phyloP scores from a whole-genome alignment of 2,888 invertebrate species.

The Hypomecis punctinalis region DNA sequence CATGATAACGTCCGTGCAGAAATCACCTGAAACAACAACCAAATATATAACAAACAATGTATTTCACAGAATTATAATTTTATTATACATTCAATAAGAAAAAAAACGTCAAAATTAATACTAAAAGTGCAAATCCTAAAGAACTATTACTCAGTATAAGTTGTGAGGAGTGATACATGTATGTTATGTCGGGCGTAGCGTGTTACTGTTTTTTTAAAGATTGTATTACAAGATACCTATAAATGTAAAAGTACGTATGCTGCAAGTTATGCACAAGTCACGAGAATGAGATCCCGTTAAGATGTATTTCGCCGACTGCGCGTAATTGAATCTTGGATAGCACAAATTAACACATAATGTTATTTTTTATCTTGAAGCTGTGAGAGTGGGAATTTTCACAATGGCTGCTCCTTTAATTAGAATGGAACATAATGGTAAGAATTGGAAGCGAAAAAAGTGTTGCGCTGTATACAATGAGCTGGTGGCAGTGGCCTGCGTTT shows the following conservation, averaged over 20 bases:
- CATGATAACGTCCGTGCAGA: slow-evolving; percentile 81
- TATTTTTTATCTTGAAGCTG: slow-evolving; percentile 57
- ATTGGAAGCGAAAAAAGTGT: slow-evolving; percentile 61
- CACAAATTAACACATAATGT: slow-evolving; percentile 67
- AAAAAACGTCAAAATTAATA: slow-evolving; percentile 6
- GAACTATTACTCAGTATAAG: neutral
- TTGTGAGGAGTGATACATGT: too few species aligned
- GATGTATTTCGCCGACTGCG: slow-evolving; percentile 39
- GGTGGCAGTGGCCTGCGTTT: slow-evolving; percentile 49
- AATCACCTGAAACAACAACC: slow-evolving; percentile 73
- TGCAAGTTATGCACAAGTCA: slow-evolving; percentile 25
- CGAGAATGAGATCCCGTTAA: slow-evolving; percentile 39
- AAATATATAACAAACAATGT: slow-evolving; percentile 18
- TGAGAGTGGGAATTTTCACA: slow-evolving; percentile 71
- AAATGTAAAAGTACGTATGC: too few species aligned
- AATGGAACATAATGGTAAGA: slow-evolving; percentile 62
- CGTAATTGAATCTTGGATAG: slow-evolving; percentile 61
- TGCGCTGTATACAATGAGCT: slow-evolving; percentile 63
- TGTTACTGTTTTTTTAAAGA: too few species aligned
- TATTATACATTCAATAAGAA: neutral
- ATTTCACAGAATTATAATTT: neutral
- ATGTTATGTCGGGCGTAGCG: too few species aligned
- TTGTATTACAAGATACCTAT: too few species aligned
- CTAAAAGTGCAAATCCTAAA: slow-evolving; percentile 9
- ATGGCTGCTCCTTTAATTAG: slow-evolving; percentile 67